phyloP scores from a whole-genome alignment of 2,113 vertebrate genomes.

The cattle (Bos taurus) region ARS-UCD2.0 NC_037351.1:20440001-20440500 shows the following conservation, averaged over 20 bases:
- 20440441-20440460: background rate
- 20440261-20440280: background rate
- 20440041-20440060: background rate
- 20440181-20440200: background rate
- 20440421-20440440: background rate
- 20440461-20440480: background rate
- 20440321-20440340: background rate
- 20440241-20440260: background rate
- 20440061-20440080: background rate
- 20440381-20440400: background rate
- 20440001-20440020: background rate
- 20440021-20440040: background rate
- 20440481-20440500: background rate
- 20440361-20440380: background rate
- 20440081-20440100: background rate
- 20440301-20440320: background rate
- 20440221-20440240: background rate
- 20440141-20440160: background rate
- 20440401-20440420: background rate
- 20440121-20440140: background rate
- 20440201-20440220: background rate
- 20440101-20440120: background rate
- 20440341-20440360: background rate
- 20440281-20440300: background rate
- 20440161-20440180: background rate